A percentile compares a stretch with the other conserved stretches of the same genome.
These are phyloP conservation scores for Bufo gargarizans DNA, from an alignment of 2,113 vertebrate genomes.

Conservation along the genomic window DNA sequence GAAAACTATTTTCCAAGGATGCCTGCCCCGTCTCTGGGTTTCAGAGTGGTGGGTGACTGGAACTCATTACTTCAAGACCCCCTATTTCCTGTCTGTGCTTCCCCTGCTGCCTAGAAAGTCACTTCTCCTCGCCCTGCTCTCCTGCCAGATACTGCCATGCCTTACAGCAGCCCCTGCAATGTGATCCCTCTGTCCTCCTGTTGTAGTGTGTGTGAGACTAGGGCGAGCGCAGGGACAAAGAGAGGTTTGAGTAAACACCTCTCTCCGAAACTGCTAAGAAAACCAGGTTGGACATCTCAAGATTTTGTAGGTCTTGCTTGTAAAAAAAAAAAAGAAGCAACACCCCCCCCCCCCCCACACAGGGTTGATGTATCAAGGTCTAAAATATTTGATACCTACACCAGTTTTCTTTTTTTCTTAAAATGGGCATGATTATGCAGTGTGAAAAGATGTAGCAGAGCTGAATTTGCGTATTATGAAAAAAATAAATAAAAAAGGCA, in stretches of 20 bases:
- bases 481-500: no score
- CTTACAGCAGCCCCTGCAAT: slow-evolving; percentile 75
- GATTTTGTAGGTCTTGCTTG: not conserved
- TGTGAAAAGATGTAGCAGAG: not conserved
- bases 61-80: slow-evolving; percentile 81
- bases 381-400: no score
- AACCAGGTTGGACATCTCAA: not conserved
- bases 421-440: not conserved
- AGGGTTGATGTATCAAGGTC: no score
- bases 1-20: slow-evolving; percentile 75
- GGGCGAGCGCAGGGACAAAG: slow-evolving; percentile 1
- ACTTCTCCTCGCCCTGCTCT: slow-evolving; percentile 55
- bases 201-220: slow-evolving; percentile 61
- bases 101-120: slow-evolving; percentile 69
- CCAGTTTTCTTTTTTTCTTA: no score
- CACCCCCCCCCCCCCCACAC: no score
- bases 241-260: slow-evolving; percentile 28
- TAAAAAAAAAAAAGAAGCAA: not conserved
- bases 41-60: slow-evolving; percentile 75
- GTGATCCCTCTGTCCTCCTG: slow-evolving; percentile 68
- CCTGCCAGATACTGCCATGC: slow-evolving; percentile 56
- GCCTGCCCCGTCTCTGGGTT: slow-evolving; percentile 72
- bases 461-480: not conserved
- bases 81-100: slow-evolving; percentile 77
- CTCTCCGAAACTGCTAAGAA: not conserved